Evolutionary conservation across 2,888 invertebrate genomes (phyloP).

Genomic region (Drosophila pseudotakahashii): DNA sequence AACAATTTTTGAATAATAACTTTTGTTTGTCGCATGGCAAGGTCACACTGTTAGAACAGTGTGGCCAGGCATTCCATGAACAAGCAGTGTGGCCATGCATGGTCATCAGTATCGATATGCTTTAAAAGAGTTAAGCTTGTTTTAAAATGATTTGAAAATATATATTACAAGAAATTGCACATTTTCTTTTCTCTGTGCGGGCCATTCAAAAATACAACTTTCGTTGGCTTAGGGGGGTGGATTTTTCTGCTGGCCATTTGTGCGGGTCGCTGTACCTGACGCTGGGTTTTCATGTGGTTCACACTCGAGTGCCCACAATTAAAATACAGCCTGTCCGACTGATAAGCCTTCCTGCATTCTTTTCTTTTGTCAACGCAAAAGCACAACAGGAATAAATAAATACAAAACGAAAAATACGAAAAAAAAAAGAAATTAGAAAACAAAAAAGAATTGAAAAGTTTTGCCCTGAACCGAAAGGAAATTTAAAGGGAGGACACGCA

Average conservation of each 20-base stretch:
- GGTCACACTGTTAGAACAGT: not conserved
- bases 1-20: not conserved
- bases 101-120: not conserved
- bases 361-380: constrained; percentile 51
- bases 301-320: constrained; percentile 79
- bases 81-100: not conserved
- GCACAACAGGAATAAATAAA: constrained; percentile 22
- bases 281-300: constrained; percentile 43
- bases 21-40: not conserved
- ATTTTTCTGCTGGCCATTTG: constrained; percentile 56
- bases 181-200: not conserved
- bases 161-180: not conserved
- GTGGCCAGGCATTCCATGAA: too few relatives aligned
- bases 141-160: too few relatives aligned
- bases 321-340: constrained; percentile 80
- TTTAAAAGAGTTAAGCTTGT: not conserved
- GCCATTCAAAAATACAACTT: constrained; percentile 1
- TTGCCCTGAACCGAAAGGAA: constrained; percentile 63
- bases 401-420: constrained; percentile 3
- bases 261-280: constrained; percentile 53
- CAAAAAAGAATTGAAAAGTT: constrained; percentile 69
- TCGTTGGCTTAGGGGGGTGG: not conserved
- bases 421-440: constrained; percentile 3
- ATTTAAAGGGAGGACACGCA: constrained; percentile 53
- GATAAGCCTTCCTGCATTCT: constrained; percentile 78